Base-by-base conservation (phyloP, 2,797 vertebrate species). In the Myotis planiceps region DNA sequence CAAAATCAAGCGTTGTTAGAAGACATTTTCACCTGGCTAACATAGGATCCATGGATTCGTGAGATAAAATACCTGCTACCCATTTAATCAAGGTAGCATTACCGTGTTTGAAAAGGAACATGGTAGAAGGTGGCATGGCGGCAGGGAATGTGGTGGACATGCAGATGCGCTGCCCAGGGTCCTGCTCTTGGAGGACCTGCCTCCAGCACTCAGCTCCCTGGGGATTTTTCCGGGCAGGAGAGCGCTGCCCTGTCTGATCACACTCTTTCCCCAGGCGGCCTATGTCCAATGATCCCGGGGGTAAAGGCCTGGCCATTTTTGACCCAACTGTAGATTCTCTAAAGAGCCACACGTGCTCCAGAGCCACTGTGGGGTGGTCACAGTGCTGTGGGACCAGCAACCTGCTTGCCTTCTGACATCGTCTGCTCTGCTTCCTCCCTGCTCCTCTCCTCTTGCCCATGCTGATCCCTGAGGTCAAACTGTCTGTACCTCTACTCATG, bases 1-100 rank as follows among this genome's bases (percentile, higher is more conserved):
- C 63, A 86, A 83, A 95, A 49, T n/a, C 71, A 94, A 76, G 23
- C 63, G 32, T 49, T 66, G 0, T 85, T 82, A n/a, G 13, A 84
- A 79, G 60, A 63, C 27, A 45, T 51, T 47, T 69, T 82, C 3
- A 37, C 14, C 39, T 25, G 4, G 37, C 74, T 92, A 74, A 88
- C 9, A 49, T 3, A 85, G 29, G 21, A 60, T 76, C 32, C 19
- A 23, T 6, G n/a, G 27, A 47, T 95, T 87, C 32, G 14, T 88
- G 81, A 78, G 55, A 13, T 83, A 45, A 2, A 55, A 39, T 65
- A 18, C 15, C 81, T 88, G 42, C 42, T 51, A 51, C 25, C 1
- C 71, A 75, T 25, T 86, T 37, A 79, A 71, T n/a, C 14, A 66
- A 84, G 6, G 9, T 16, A 79, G 63, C 2, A 66, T 58, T 27